phyloP scores from a whole-genome alignment of 2,888 invertebrate genomes.

The Nezara viridula region DNA sequence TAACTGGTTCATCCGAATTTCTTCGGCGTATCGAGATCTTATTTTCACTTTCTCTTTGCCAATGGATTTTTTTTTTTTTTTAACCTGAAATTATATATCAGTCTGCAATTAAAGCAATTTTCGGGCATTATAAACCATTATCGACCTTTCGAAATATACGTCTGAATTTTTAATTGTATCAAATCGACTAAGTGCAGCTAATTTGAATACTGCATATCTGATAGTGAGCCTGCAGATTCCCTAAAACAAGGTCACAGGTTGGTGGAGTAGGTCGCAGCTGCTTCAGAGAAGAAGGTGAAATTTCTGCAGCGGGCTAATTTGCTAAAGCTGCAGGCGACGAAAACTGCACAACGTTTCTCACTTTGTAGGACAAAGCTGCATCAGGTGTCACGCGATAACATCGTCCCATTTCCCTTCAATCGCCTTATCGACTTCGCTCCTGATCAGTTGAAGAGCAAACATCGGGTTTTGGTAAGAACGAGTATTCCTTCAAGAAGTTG shows the following conservation, averaged over 20 bases:
- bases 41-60: neutral
- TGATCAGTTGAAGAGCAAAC: neutral
- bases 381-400: neutral
- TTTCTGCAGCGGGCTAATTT: slow-evolving; percentile 12
- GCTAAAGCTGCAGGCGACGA: neutral
- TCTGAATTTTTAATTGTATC: neutral
- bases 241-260: neutral
- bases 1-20: no score
- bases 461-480: neutral
- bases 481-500: neutral
- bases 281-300: neutral
- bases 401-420: neutral
- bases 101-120: neutral
- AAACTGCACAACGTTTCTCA: neutral
- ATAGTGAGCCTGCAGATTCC: neutral
- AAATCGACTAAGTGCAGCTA: neutral
- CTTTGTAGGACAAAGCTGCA: slow-evolving; percentile 5
- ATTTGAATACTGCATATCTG: neutral
- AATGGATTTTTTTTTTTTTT: no score
- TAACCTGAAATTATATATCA: neutral
- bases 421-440: neutral
- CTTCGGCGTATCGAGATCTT: no score
- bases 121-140: neutral
- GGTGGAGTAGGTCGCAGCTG: neutral
- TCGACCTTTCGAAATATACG: neutral